These are phyloP conservation scores for Laspeyria flexula DNA, from an alignment of 2,888 invertebrate genomes.

Conservation along the genomic window DNA sequence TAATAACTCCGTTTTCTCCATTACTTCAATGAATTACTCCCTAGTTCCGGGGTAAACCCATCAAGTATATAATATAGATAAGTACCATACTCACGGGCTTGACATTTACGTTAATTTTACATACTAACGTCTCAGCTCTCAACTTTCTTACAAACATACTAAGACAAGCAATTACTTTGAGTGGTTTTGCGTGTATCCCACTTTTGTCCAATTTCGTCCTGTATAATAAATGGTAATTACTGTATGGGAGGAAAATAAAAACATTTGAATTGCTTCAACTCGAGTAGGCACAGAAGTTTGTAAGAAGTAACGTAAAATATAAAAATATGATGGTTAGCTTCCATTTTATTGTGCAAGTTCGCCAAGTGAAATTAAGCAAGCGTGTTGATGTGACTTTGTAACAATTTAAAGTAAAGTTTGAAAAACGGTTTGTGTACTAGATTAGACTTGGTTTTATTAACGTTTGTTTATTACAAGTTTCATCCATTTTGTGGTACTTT, in stretches of 20 bases:
- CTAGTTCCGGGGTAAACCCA: too few relatives aligned
- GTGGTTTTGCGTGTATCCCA: slow-evolving; percentile 44
- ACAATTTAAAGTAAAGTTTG: slow-evolving; percentile 51
- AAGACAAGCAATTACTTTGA: slow-evolving; percentile 41
- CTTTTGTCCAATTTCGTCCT: slow-evolving; percentile 17
- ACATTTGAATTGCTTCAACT: slow-evolving; percentile 46
- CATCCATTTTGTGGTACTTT: not conserved
- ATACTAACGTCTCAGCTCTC: slow-evolving; percentile 22
- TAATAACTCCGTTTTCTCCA: too few relatives aligned
- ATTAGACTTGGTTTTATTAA: slow-evolving; percentile 24
- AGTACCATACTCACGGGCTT: too few relatives aligned
- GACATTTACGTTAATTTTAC: slow-evolving; percentile 29
- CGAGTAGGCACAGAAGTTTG: slow-evolving; percentile 47
- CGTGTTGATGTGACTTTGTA: slow-evolving; percentile 58
- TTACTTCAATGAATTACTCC: too few relatives aligned
- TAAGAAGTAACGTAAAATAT: slow-evolving; percentile 62
- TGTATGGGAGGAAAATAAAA: slow-evolving; percentile 44
- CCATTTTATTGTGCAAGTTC: slow-evolving; percentile 61
- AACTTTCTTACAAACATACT: slow-evolving; percentile 28
- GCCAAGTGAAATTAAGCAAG: slow-evolving; percentile 63
- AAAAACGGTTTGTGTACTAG: slow-evolving; percentile 39
- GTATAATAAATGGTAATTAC: slow-evolving; percentile 48
- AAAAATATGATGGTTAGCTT: slow-evolving; percentile 57
- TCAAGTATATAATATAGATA: too few relatives aligned
- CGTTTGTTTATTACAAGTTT: slow-evolving; percentile 15